A percentile compares a stretch with the other conserved stretches of the same genome.
These are phyloP conservation scores for Probosciger aterrimus DNA, from an alignment of 2,113 vertebrate species.

Conservation along the genomic window DNA sequence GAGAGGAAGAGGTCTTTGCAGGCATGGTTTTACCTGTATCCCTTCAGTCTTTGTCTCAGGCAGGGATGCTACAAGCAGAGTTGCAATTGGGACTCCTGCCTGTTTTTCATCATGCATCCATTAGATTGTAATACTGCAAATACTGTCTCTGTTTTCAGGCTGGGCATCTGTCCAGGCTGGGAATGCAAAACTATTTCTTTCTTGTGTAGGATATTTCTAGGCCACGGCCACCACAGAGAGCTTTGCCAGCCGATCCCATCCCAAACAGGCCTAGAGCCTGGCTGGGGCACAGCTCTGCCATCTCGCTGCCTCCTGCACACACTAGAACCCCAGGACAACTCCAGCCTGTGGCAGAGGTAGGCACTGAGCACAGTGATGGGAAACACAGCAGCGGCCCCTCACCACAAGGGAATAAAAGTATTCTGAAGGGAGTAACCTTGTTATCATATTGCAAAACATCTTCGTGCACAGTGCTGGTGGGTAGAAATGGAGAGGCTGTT, in stretches of 20 bases:
- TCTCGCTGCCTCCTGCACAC: not conserved
- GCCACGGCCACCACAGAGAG: constrained; percentile 73
- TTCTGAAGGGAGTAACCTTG: not conserved
- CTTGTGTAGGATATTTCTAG: constrained; percentile 62
- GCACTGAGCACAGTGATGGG: not conserved
- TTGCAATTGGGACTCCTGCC: not conserved
- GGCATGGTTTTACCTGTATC: not conserved
- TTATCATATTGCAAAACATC: not conserved
- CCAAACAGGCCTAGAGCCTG: constrained; percentile 40
- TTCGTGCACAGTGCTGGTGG: fast-evolving
- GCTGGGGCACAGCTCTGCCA: not conserved
- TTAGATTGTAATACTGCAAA: not conserved
- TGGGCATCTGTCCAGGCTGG: not conserved
- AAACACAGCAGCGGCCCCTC: not conserved
- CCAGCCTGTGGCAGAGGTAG: constrained; percentile 15
- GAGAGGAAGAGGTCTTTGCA: not conserved
- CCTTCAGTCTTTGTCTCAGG: not conserved
- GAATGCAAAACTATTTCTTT: not conserved
- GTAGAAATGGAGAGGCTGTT: not conserved
- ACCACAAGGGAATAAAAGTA: not conserved
- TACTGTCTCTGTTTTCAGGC: not conserved
- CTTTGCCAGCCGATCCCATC: constrained; percentile 72
- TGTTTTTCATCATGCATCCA: not conserved
- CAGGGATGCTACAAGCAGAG: not conserved
- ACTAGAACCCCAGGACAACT: not conserved